Conservation (phyloP, 2,113 vertebrate species). For the Camelus dromedarius region DNA sequence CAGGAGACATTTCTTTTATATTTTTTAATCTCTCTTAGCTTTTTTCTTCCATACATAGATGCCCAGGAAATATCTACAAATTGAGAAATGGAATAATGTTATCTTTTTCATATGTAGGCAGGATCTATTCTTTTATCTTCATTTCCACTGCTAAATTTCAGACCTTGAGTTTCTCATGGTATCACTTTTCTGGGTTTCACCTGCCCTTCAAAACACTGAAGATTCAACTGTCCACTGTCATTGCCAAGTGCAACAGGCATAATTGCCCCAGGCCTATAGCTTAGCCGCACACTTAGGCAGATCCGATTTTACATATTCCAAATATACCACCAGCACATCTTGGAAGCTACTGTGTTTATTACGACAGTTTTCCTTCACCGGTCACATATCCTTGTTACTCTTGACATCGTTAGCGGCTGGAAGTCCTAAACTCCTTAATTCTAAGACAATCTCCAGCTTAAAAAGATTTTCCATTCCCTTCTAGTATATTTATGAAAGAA, state of each 20-base stretch:
- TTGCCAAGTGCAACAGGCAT: not conserved
- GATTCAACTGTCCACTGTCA: not conserved
- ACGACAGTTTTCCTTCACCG: not conserved
- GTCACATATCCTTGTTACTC: not conserved
- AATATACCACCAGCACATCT: not conserved
- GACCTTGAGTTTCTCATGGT: not conserved
- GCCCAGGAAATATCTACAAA: not conserved
- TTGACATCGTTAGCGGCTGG: not conserved
- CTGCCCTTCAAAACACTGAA: not conserved
- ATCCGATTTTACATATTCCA: not conserved
- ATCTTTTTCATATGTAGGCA: not conserved
- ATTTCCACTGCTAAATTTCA: not conserved
- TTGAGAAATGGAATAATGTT: constrained; percentile 16
- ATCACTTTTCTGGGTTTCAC: not conserved
- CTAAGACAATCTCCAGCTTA: not conserved
- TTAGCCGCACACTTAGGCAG: not conserved
- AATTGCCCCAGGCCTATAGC: not conserved
- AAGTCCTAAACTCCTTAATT: not conserved
- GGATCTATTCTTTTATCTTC: not conserved
- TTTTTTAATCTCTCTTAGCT: not conserved
- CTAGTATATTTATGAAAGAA: not conserved
- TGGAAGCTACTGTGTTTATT: not conserved
- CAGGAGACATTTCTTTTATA: not conserved
- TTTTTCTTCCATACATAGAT: not conserved
- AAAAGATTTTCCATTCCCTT: not conserved